Evolutionary conservation across 1,140 invertebrate species (phyloP).

Genomic region (Camponotus pennsylvanicus): DNA sequence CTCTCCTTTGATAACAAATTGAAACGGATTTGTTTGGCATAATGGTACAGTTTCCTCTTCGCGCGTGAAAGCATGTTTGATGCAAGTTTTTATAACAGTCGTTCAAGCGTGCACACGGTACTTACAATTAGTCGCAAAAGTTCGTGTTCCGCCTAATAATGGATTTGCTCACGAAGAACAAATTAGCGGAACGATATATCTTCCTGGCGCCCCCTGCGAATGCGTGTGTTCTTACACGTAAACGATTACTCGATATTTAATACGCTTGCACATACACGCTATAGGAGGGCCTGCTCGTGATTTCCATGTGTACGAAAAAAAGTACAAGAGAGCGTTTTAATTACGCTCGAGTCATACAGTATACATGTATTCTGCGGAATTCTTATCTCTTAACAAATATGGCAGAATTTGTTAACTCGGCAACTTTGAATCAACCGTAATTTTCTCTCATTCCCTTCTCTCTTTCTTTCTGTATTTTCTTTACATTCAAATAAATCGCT

Average conservation of each 20-base stretch:
- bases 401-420: slow-evolving; percentile 7
- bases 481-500: background rate
- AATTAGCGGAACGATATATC: slow-evolving; percentile 84
- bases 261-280: slow-evolving; percentile 78
- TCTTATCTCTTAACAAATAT: slow-evolving; percentile 55
- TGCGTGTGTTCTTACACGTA: slow-evolving; percentile 80
- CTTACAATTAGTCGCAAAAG: slow-evolving; percentile 77
- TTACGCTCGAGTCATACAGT: slow-evolving; percentile 45
- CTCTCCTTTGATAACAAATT: background rate
- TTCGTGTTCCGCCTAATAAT: slow-evolving; percentile 83
- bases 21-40: background rate
- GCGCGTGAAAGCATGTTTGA: slow-evolving; percentile 25
- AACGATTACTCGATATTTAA: slow-evolving; percentile 81
- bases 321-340: slow-evolving; percentile 55
- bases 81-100: slow-evolving; percentile 54
- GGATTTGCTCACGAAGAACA: slow-evolving; percentile 82
- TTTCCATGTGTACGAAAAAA: slow-evolving; percentile 68
- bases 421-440: slow-evolving; percentile 16
- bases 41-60: slow-evolving; percentile 33
- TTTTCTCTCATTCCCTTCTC: background rate
- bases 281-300: slow-evolving; percentile 58
- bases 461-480: background rate
- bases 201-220: slow-evolving; percentile 79
- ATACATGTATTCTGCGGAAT: slow-evolving; percentile 51
- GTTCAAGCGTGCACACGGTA: slow-evolving; percentile 54